Conservation (phyloP, 2,113 vertebrate species). For the Scytalopus superciliaris region DNA sequence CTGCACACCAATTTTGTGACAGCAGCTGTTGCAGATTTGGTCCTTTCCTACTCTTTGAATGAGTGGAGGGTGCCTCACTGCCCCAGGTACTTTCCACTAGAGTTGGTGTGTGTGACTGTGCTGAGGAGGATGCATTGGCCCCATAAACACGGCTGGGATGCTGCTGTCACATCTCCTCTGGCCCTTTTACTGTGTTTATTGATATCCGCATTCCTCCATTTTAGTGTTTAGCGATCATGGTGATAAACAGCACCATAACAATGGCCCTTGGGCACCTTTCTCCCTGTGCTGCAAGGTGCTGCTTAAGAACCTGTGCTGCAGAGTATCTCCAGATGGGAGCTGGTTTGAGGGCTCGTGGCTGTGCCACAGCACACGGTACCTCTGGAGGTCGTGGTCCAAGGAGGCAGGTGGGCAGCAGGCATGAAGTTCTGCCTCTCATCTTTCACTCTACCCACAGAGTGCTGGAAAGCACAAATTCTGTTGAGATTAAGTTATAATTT, state of each 20-base stretch:
- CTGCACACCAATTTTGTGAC: not conserved
- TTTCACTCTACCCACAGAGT: constrained; percentile 55
- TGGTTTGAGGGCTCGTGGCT: not conserved
- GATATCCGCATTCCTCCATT: not conserved
- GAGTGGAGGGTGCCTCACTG: not conserved
- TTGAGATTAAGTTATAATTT: constrained; percentile 83
- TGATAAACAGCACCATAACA: not conserved
- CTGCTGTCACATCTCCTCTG: not conserved
- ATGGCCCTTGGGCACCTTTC: not conserved
- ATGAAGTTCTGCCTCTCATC: not conserved
- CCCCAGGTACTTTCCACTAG: not conserved
- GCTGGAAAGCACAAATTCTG: constrained; percentile 71
- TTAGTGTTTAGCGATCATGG: not conserved
- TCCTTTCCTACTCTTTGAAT: not conserved
- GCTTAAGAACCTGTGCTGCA: not conserved
- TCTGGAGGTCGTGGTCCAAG: not conserved
- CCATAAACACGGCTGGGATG: not conserved
- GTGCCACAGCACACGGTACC: not conserved
- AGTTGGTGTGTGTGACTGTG: not conserved
- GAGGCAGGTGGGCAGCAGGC: constrained; percentile 39
- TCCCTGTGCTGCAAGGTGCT: not conserved
- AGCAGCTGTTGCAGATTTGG: not conserved
- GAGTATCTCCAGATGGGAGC: not conserved
- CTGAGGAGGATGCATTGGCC: not conserved
- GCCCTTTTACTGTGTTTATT: not conserved